Conservation (phyloP, 2,113 vertebrate species). For the Malurus cyaneus region DNA sequence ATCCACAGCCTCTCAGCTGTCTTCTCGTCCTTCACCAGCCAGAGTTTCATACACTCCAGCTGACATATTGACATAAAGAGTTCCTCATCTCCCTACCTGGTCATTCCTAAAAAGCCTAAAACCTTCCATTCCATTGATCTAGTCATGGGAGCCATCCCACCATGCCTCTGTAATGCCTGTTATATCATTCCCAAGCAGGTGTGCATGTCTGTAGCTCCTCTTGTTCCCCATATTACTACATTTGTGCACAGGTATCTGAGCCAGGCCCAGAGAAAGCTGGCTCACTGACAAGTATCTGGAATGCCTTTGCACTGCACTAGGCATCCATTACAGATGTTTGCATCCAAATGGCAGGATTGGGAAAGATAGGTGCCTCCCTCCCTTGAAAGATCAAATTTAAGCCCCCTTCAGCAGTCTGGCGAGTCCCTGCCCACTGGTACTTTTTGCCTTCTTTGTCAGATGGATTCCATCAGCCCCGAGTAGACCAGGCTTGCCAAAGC, state of each 20-base stretch:
- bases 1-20: not conserved
- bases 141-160: not conserved
- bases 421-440: not conserved
- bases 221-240: not conserved
- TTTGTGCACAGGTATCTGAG: not conserved
- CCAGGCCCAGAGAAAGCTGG: not conserved
- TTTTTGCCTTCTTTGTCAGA: not conserved
- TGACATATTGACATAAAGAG: not conserved
- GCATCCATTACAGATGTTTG: not conserved
- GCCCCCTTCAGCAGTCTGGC: not conserved
- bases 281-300: not conserved
- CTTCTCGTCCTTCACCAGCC: not conserved
- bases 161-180: accelerated
- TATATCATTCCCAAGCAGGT: not conserved
- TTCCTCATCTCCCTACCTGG: not conserved
- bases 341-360: not conserved
- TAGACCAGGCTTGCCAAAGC: not conserved
- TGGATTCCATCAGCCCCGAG: not conserved
- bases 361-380: not conserved
- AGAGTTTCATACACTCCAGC: not conserved
- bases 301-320: not conserved
- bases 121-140: not conserved
- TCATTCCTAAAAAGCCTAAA: not conserved
- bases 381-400: not conserved
- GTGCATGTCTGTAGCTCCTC: not conserved